phyloP scores from a whole-genome alignment of 2,113 vertebrate genomes.

The Sylvia atricapilla region DNA sequence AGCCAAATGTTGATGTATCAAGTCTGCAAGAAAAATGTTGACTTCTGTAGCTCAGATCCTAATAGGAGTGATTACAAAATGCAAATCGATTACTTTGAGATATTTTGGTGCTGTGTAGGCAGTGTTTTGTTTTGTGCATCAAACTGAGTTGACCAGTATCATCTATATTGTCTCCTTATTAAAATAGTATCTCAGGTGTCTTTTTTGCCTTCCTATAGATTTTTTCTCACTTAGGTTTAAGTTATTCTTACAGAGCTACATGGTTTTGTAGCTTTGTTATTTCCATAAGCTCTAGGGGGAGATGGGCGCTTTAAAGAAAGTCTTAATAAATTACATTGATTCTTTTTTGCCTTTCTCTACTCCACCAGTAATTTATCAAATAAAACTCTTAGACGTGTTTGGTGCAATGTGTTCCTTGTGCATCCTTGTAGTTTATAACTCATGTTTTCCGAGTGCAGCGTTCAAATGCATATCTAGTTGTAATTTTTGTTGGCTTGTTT shows the following conservation, averaged over 20 bases:
- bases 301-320: neutral
- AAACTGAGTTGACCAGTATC: neutral
- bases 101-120: neutral
- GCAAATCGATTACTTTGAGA: neutral
- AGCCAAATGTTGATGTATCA: neutral
- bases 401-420: neutral
- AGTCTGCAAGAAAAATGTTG: neutral
- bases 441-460: neutral
- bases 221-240: neutral
- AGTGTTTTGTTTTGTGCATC: neutral
- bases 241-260: neutral
- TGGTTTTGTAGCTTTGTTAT: neutral
- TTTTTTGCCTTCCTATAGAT: neutral
- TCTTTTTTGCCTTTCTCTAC: neutral
- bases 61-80: neutral
- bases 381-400: neutral
- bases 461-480: neutral
- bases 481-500: neutral
- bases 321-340: slow-evolving; percentile 20
- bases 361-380: neutral
- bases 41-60: neutral
- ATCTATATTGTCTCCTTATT: neutral
- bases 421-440: neutral
- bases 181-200: neutral
- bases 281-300: neutral